Evolutionary conservation across 2,113 vertebrate species (phyloP).

Genomic region (Gallinago paraguaiae): DNA sequence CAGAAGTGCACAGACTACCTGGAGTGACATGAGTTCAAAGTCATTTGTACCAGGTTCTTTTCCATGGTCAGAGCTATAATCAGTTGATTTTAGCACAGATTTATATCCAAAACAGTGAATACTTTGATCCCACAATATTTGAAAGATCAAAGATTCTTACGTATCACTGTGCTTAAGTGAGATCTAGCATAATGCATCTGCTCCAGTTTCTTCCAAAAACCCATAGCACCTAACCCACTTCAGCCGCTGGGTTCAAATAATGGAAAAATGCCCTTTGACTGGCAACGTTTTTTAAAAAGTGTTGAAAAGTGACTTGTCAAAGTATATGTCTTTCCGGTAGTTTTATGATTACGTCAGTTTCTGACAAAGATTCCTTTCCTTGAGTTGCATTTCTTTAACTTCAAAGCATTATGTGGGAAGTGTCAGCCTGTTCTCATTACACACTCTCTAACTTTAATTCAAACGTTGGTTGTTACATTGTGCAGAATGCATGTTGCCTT

Average conservation of each 20-base stretch:
- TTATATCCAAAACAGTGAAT: constrained; percentile 57
- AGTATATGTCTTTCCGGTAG: not conserved
- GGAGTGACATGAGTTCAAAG: constrained; percentile 66
- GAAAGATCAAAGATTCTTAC: constrained; percentile 71
- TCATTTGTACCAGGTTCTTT: constrained; percentile 57
- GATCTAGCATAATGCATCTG: not conserved
- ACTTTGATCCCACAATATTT: constrained; percentile 66
- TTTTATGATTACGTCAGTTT: not conserved
- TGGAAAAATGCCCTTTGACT: not conserved
- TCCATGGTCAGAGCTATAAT: constrained; percentile 51
- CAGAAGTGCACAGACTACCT: constrained; percentile 22
- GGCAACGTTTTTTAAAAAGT: not conserved
- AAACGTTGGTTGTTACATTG: not conserved
- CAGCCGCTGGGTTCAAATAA: not conserved
- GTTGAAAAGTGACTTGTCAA: not conserved
- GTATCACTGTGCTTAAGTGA: constrained; percentile 28
- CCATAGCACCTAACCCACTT: not conserved
- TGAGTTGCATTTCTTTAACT: not conserved
- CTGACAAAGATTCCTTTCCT: not conserved
- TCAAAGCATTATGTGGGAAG: not conserved
- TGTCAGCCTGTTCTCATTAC: not conserved
- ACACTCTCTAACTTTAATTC: not conserved
- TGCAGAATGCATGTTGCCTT: not conserved
- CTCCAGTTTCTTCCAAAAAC: constrained; percentile 6
- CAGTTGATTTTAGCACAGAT: constrained; percentile 65